Conservation (phyloP, 2,113 vertebrate species). For the Oreochromis aureus region DNA sequence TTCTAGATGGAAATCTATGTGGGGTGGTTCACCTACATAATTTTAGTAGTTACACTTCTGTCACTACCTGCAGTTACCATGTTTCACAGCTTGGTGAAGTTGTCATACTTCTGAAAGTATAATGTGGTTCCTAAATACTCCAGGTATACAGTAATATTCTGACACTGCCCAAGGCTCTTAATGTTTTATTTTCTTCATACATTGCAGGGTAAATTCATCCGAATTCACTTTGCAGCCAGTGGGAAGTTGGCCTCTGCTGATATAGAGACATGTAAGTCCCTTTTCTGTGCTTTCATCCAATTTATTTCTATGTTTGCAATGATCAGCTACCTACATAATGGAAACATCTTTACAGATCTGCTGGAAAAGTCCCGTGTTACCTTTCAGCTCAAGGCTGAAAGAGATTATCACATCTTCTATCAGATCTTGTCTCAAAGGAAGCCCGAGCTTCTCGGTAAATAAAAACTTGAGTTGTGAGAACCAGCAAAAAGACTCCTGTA, state of each 20-base stretch:
- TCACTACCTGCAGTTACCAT: background rate
- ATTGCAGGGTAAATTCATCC: slow-evolving; percentile 85
- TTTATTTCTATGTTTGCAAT: background rate
- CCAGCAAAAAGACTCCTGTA: background rate
- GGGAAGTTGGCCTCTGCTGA: slow-evolving; percentile 86
- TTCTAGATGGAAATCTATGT: background rate
- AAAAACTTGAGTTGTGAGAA: background rate
- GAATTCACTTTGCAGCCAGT: slow-evolving; percentile 85
- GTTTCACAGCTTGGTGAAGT: background rate
- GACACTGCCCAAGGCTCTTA: background rate
- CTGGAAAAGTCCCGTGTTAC: slow-evolving; percentile 88
- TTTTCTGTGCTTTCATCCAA: background rate
- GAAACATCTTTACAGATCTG: slow-evolving; percentile 70
- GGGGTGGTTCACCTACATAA: background rate
- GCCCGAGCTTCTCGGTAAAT: slow-evolving; percentile 82
- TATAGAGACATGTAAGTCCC: slow-evolving; percentile 83
- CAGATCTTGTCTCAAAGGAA: slow-evolving; percentile 91
- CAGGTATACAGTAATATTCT: background rate
- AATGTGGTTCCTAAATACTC: background rate
- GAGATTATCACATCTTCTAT: slow-evolving; percentile 92
- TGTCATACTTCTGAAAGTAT: background rate
- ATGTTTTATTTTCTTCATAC: background rate
- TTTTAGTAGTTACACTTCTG: background rate
- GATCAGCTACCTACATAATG: background rate
- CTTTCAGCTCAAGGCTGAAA: slow-evolving; percentile 86